Conservation (phyloP, 2,113 vertebrate species). For the Colossoma macropomum region DNA sequence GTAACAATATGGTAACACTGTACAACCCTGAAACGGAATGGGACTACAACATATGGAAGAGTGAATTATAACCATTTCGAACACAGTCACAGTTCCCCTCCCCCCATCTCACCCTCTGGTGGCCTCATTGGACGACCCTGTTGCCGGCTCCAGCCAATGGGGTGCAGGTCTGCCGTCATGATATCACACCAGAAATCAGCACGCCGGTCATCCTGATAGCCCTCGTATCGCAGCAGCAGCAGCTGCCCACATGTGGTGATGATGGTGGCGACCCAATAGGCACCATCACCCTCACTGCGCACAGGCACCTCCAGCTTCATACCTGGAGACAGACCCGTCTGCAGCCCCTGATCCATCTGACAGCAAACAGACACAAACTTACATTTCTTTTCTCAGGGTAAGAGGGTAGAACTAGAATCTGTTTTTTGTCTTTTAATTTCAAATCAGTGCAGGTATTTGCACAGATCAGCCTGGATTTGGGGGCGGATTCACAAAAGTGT, state of each 20-base stretch:
- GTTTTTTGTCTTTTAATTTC: background rate
- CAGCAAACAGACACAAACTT: background rate
- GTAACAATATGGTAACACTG: no score
- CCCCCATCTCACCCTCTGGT: constrained; percentile 85
- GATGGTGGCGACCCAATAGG: constrained; percentile 94
- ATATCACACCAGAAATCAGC: constrained; percentile 98
- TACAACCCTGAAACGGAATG: no score
- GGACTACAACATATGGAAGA: no score
- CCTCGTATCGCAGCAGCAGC: constrained; percentile 92
- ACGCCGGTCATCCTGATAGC: constrained; percentile 91
- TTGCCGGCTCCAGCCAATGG: constrained; percentile 93
- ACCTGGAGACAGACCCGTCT: constrained; percentile 93
- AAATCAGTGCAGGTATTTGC: no score
- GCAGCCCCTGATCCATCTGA: constrained; percentile 93
- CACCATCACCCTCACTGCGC: constrained; percentile 82
- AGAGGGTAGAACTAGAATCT: no score
- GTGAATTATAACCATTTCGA: background rate
- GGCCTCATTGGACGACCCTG: constrained; percentile 88
- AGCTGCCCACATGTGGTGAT: constrained; percentile 96
- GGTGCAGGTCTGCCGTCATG: constrained; percentile 90
- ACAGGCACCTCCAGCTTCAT: constrained; percentile 95
- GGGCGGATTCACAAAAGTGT: no score
- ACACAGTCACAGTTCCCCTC: no score
- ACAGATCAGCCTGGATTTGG: no score
- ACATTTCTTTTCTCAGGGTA: background rate